Evolutionary conservation across 2,113 vertebrate species (phyloP), one percentile per base, ranked within the genome.

Genomic region (Arothron firmamentum): DNA sequence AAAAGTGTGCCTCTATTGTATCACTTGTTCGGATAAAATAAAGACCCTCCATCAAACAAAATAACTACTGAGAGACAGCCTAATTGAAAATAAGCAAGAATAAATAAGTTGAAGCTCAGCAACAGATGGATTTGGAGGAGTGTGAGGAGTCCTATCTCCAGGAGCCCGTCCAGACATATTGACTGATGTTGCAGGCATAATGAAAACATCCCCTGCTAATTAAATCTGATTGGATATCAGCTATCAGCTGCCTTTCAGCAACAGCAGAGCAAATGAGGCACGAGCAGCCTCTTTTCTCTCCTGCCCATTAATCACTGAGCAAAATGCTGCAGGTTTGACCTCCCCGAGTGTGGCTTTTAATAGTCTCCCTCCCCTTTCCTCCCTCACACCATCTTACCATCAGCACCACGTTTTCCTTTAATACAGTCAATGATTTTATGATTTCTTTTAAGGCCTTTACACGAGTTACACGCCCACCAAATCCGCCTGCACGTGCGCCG

Each of bases 201-300:
- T 79, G 72, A 79, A 84, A 87, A 82, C 72, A 78, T 76, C 51
- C 65, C 18, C 60, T 59, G 57, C 67, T 75, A 81, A 80, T 78
- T 74, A 53, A 75, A 75, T 73, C 70, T 80, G 70, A 87, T 75
- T 82, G 74, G 70, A 70, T 80, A 83, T 75, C 72, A 77, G 63
- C 62, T 76, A 67, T 85, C 80, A 62, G 70, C 58, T 48, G 31
- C 56, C 52, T 34, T 69, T 71, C 46, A 75, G 58, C 73, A 73
- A 67, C 68, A 65, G 68, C 56, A 34, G 31, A 59, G 70, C 50
- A 78, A 80, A 77, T 65, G 53, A 84, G 70, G 65, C 46, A 34
- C 52, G 67, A 42, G 59, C 71, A 54, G 43, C 52, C 2, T 23
- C 42, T 34, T 28, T 21, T 52, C 46, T 21, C 59, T 19, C 48